phyloP scores from a whole-genome alignment of 2,797 vertebrate species.

The Mormyrus proboscirostris region DNA sequence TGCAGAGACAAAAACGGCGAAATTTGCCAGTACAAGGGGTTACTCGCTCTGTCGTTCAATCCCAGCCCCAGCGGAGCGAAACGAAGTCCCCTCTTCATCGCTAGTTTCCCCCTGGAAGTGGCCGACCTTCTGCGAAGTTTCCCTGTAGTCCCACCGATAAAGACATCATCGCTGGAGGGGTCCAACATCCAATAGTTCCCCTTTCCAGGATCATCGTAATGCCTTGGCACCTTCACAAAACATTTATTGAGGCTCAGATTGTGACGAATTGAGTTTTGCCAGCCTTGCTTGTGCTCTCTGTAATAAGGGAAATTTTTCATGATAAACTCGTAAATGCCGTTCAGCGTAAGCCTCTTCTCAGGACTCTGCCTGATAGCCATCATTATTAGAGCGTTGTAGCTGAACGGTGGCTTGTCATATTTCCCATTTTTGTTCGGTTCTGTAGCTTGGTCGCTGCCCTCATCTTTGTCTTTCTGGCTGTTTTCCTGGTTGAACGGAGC shows the following conservation, averaged over 20 bases:
- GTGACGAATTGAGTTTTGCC: slow-evolving; percentile 75
- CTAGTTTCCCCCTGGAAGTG: slow-evolving; percentile 64
- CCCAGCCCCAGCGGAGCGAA: slow-evolving; percentile 62
- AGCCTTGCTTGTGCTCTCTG: slow-evolving; percentile 71
- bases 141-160: slow-evolving; percentile 69
- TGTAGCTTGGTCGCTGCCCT: slow-evolving; percentile 34
- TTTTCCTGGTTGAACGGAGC: slow-evolving; percentile 40
- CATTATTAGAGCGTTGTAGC: slow-evolving; percentile 75
- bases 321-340: slow-evolving; percentile 74
- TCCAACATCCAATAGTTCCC: slow-evolving; percentile 77
- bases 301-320: slow-evolving; percentile 76
- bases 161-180: slow-evolving; percentile 70
- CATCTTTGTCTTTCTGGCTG: slow-evolving; percentile 36
- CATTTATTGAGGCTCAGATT: slow-evolving; percentile 74
- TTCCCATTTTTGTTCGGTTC: slow-evolving; percentile 55
- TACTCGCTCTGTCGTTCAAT: slow-evolving; percentile 53
- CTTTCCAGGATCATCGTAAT: slow-evolving; percentile 73
- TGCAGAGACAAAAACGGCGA: slow-evolving; percentile 67
- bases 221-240: slow-evolving; percentile 71
- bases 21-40: slow-evolving; percentile 69
- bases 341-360: slow-evolving; percentile 70
- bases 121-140: slow-evolving; percentile 70
- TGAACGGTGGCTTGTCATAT: slow-evolving; percentile 71
- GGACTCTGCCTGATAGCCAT: slow-evolving; percentile 73
- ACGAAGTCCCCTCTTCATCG: slow-evolving; percentile 65